phyloP scores from a whole-genome alignment of 2,888 invertebrate species.

The Trachelus troglodyta region DNA sequence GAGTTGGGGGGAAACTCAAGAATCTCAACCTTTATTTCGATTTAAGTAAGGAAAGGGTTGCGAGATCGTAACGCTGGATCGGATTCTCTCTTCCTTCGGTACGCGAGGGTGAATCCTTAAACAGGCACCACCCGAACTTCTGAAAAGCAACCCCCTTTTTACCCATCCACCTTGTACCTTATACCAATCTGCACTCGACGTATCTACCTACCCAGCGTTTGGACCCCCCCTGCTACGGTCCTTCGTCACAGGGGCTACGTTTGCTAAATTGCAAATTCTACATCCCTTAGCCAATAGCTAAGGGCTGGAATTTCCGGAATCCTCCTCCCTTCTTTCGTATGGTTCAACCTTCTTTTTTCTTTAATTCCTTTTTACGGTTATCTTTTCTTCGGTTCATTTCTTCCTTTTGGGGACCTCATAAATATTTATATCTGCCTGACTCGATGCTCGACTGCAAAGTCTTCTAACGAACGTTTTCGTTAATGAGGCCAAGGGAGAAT shows the following conservation, averaged over 20 bases:
- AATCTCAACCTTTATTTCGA: slow-evolving; percentile 62
- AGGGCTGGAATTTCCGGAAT: neutral
- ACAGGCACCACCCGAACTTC: neutral
- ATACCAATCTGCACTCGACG: neutral
- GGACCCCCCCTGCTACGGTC: neutral
- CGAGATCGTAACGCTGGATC: slow-evolving; percentile 9
- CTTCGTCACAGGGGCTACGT: neutral
- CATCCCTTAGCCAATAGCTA: neutral
- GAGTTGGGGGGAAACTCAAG: slow-evolving; percentile 41
- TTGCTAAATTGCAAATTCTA: neutral
- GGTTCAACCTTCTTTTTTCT: neutral
- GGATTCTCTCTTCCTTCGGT: neutral
- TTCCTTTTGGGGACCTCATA: neutral
- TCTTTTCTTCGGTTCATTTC: neutral
- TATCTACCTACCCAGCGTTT: neutral
- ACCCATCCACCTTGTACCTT: neutral
- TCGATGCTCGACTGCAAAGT: neutral
- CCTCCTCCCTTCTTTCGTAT: neutral
- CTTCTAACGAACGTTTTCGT: neutral
- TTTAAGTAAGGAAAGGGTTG: slow-evolving; percentile 62
- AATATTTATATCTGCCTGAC: neutral
- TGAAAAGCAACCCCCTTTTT: neutral
- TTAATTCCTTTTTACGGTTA: neutral
- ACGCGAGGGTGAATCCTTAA: slow-evolving; percentile 7
- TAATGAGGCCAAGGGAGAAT: neutral